Conservation (phyloP, 2,797 vertebrate genomes). For the Lagocephalus sceleratus region DNA sequence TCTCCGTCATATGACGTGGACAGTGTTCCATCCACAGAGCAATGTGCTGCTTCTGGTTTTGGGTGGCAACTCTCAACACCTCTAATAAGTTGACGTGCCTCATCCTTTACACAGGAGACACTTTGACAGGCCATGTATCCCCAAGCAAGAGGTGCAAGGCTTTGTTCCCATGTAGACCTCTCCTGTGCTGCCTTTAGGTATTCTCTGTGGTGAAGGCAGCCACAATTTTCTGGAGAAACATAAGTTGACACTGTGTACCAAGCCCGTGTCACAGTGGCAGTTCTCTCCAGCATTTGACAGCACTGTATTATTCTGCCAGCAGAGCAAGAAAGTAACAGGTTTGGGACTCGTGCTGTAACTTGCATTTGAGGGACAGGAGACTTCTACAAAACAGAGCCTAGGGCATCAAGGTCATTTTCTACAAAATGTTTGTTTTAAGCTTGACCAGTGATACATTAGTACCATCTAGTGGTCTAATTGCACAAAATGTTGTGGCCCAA, state of each 20-base stretch:
- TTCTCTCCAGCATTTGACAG: constrained; percentile 60
- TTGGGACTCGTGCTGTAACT: constrained; percentile 59
- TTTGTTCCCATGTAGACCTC: constrained; percentile 62
- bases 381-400: constrained; percentile 60
- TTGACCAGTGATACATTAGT: constrained; percentile 68
- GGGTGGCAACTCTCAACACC: constrained; percentile 69
- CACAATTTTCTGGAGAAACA: constrained; percentile 56
- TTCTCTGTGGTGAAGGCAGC: constrained; percentile 53
- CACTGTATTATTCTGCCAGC: constrained; percentile 25
- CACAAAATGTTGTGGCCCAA: constrained; percentile 37
- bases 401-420: no score
- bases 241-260: constrained; percentile 52
- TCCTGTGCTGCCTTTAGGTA: constrained; percentile 49
- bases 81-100: constrained; percentile 56
- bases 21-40: constrained; percentile 46
- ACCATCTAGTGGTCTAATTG: constrained; percentile 68
- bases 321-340: constrained; percentile 64
- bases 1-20: constrained; percentile 52
- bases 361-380: constrained; percentile 64
- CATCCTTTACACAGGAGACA: constrained; percentile 38
- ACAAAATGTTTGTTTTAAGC: constrained; percentile 35
- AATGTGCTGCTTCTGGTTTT: constrained; percentile 23
- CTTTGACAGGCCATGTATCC: constrained; percentile 37
- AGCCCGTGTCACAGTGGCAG: constrained; percentile 66
- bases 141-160: constrained; percentile 62